Base-by-base conservation (phyloP, 2,888 invertebrate species). In the Pandemis corylana region DNA sequence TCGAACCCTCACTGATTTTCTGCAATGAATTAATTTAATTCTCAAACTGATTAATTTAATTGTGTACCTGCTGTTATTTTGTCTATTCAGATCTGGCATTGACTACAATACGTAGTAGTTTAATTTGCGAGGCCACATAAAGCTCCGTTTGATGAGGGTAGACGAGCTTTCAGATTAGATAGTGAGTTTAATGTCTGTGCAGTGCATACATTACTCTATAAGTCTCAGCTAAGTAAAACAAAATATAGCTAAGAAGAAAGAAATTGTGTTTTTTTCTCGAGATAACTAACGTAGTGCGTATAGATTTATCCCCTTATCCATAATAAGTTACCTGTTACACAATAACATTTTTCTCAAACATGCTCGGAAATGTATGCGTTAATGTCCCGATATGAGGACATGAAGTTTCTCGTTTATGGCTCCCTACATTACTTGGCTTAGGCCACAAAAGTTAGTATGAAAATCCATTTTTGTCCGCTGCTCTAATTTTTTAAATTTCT, bases 81-180 rank as follows among this genome's bases (percentile, higher is more conserved):
- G 12, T n/a, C 61, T n/a, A 65, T n/a, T 7, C 12, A 12, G 9
- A 59, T 41, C 56, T 13, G 42, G 7, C 42, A 65, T 41, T 53
- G 46, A 67, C 63, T 51, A 61, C 72, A 70, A 44, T 72, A 66
- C 78, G 76, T 83, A 67, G 82, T 85, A 85, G 85, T 89, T 87
- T 85, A 84, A 85, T 87, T 88, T 80, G 83, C 77, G 77, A 85
- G 87, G 83, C 83, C 85, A 86, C 84, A 85, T 87, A 86, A 86
- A 86, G 84, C 85, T 83, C 79, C 76, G 77, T 84, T 85, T 87
- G 87, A 89, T 87, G 85, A 86, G 87, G 88, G 87, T 84, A 80
- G 80, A 81, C 78, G 81, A 78, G 80, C 78, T 75, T 73, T 77
- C 44, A 62, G 84, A 87, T 85, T 87, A 87, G 82, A 86, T 84